phyloP scores from a whole-genome alignment of 2,797 vertebrate species.

The Serranus cabrilla region DNA sequence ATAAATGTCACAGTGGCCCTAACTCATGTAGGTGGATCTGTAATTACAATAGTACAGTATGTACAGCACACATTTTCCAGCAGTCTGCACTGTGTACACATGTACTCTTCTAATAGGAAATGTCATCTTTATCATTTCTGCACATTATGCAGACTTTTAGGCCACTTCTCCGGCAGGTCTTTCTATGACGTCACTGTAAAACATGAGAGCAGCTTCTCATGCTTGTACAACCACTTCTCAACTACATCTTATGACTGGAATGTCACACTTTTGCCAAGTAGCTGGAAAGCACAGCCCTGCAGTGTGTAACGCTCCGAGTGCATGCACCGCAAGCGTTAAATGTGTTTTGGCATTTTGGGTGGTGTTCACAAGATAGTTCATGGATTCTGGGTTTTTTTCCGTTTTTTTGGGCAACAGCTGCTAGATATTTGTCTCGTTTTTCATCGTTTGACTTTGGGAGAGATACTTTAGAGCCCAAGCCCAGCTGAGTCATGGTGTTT shows the following conservation, averaged over 20 bases:
- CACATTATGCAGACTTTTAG: conserved; percentile 18
- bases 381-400: conserved; percentile 41
- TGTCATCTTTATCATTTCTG: conserved; percentile 25
- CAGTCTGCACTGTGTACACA: background rate
- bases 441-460: conserved; percentile 48
- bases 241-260: conserved; percentile 67
- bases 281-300: conserved; percentile 40
- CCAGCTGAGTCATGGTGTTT: conserved; percentile 62
- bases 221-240: conserved; percentile 18
- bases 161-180: conserved; percentile 41
- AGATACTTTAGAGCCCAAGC: conserved; percentile 35
- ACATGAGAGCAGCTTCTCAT: conserved; percentile 47
- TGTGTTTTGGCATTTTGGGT: conserved; percentile 53
- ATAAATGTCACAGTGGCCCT: conserved; percentile 32
- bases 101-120: conserved; percentile 22
- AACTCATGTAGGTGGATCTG: conserved; percentile 16
- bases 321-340: conserved; percentile 43
- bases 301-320: conserved; percentile 39
- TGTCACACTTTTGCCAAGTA: conserved; percentile 62
- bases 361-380: conserved; percentile 51
- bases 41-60: conserved; percentile 30
- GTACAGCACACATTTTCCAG: background rate
- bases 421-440: conserved; percentile 58
- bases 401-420: conserved; percentile 70
- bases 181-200: conserved; percentile 53